These are phyloP conservation scores for Percina caprodes DNA, from an alignment of 2,113 vertebrate species.

Conservation along the genomic window DNA sequence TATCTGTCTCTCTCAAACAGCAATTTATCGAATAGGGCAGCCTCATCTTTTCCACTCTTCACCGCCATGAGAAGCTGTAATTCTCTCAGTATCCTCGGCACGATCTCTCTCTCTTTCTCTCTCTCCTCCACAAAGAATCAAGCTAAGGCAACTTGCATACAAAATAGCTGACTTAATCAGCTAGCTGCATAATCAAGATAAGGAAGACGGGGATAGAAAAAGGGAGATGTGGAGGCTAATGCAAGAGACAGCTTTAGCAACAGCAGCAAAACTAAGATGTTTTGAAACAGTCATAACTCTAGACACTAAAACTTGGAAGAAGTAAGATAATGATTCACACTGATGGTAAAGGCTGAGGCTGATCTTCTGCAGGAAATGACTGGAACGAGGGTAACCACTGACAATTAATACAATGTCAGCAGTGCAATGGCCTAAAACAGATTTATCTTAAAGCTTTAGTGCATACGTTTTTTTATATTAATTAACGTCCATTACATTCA, in stretches of 20 bases:
- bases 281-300: constrained; percentile 59
- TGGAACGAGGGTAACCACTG: not conserved
- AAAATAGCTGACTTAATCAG: constrained; percentile 93
- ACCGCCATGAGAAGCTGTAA: constrained; percentile 74
- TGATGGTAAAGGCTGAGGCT: constrained; percentile 26
- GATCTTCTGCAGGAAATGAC: constrained; percentile 26
- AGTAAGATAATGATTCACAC: constrained; percentile 47
- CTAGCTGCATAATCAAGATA: constrained; percentile 90
- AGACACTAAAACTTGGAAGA: constrained; percentile 52
- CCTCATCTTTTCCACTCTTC: constrained; percentile 68
- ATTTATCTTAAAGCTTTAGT: not conserved
- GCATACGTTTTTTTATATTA: too few species aligned
- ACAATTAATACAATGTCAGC: constrained; percentile 1
- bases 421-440: constrained; percentile 1
- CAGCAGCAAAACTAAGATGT: constrained; percentile 72
- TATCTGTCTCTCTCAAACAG: constrained; percentile 73
- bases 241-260: constrained; percentile 63
- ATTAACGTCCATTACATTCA: too few species aligned
- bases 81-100: constrained; percentile 85
- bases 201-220: constrained; percentile 78
- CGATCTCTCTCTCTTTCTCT: constrained; percentile 80
- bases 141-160: constrained; percentile 87
- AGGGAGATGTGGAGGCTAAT: constrained; percentile 71
- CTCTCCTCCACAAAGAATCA: constrained; percentile 82
- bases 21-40: constrained; percentile 75